Base-by-base conservation (phyloP, 2,888 invertebrate species). In the Leptothorax acervorum region DNA sequence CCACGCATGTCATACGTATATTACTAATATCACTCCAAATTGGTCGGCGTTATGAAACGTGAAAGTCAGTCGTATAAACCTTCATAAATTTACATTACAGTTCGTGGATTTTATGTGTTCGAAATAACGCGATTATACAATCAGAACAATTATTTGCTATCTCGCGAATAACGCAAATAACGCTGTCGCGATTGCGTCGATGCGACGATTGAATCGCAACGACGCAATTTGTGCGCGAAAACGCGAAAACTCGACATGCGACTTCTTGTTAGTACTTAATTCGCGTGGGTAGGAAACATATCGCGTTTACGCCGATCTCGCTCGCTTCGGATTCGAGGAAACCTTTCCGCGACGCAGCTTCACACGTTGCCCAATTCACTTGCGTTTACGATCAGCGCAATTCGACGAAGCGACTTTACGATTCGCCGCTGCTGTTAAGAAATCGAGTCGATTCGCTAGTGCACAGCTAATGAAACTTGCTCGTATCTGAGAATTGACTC, bases 381-480 rank as follows among this genome's bases (percentile, higher is more conserved):
- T 23, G 42, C 11, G 18, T 75, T 48, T 75, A 75, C 48, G 48
- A 62, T 57, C n/a, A 8, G 48, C 45, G 35, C 48, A 35, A 62
- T 62, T 75, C 62, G n/a, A 2, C 48, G 75, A 48, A 48, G 35
- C 15, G 35, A 53, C 31, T n/a, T 53, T 53, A 53, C 45, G 45
- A 68, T 68, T 68, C 45, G 23, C 28, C n/a, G 62, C 65, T 8
- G 1, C 12, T 42, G 12, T 18, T 42, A 35, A 42, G 57, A 73
- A 73, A 57, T 57, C 42, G 42, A 60, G 48, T 74, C 60, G 60
- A 60, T 60, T 74, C 39, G 3, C 39, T 28, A 39, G 53, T 18
- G 55, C 31, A 60, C 60, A 8, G 8, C 35, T 62, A 31, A 74
- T 60, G 60, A 60, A 60, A 31, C 31, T 60, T 31, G 23, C 18